Evolutionary conservation across 2,888 invertebrate species (phyloP), one percentile per base, ranked within the genome.

Genomic region (Trichogramma dendrolimi): DNA sequence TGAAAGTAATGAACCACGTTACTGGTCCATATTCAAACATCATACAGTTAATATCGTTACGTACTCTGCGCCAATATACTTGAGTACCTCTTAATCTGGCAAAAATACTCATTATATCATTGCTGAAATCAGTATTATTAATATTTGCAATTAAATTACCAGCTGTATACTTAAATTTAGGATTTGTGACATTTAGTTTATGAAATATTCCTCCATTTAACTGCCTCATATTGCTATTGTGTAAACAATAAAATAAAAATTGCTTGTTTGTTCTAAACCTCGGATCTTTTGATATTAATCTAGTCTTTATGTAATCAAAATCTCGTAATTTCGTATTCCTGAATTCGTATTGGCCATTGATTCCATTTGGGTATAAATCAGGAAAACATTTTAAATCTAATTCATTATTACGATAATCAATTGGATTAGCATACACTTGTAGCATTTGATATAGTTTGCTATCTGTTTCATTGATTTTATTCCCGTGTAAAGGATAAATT

Each of bases 221-320:
- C 65, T 70, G 71, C 44, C 70, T 62, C 7, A 69, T 65, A 55
- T 72, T 71, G 40, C 59, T 60, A 54, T 71, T 63, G 56, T 69
- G 62, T 50, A 71, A 62, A 52, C 69, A 65, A 59, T 63, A 71
- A 64, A 73, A 73, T n/a, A 71, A 50, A 58, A 70, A 71, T 58
- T 70, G 70, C 44, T 62, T 61, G 62, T 72, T 69, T 40, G 67
- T 58, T 48, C 71, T 59, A 64, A 69, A 73, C 49, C 61, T 58
- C n/a, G 67, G 47, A 64, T 71, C 64, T 49, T 61, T 61, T 5
- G 71, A 72, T 65, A 65, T 67, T 38, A 71, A 43, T 48, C 57
- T 54, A n/a, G 48, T 39, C 66, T 71, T 71, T 11, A 68, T 67
- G 38, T 60, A 69, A 52, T 69, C 68, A 55, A 56, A 67, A 58